Percentiles rank a stretch among this genome's conserved stretches.
Evolutionary conservation across 2,113 vertebrate genomes (phyloP).

Genomic region (Cavia porcellus): DNA sequence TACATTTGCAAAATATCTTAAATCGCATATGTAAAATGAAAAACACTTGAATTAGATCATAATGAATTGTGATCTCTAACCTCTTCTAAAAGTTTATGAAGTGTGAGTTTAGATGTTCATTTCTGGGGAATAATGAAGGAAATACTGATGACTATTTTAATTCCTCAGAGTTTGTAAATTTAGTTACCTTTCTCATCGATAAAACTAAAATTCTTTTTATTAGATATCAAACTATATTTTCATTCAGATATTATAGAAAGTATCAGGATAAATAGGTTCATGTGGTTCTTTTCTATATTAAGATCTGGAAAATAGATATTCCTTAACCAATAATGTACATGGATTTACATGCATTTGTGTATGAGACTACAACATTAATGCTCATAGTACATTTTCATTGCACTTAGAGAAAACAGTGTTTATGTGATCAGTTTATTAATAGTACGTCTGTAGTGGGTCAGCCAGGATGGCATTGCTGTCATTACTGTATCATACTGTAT

Average conservation of each 20-base stretch:
- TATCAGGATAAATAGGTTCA: conserved; percentile 61
- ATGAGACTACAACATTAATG: conserved; percentile 64
- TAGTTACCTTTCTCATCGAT: conserved; percentile 71
- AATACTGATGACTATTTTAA: conserved; percentile 63
- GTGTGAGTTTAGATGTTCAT: not conserved
- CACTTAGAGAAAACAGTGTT: conserved; percentile 81
- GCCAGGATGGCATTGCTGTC: conserved; percentile 76
- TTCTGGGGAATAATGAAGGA: conserved; percentile 1
- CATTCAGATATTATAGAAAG: conserved; percentile 63
- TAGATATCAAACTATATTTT: conserved; percentile 67
- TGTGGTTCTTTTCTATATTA: conserved; percentile 82
- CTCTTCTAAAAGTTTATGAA: conserved; percentile 13
- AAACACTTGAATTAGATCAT: not conserved
- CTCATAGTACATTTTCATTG: conserved; percentile 75
- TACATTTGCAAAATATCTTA: not conserved
- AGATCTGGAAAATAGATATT: conserved; percentile 86
- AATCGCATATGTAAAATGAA: conserved; percentile 23
- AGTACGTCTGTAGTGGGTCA: conserved; percentile 88
- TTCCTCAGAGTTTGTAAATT: conserved; percentile 55
- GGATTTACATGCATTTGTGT: conserved; percentile 75
- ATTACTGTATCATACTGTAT: conserved; percentile 82
- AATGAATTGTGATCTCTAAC: not conserved
- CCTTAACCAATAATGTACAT: conserved; percentile 62
- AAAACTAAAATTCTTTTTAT: conserved; percentile 68
- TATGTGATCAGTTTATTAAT: conserved; percentile 91